Evolutionary conservation across 2,888 invertebrate genomes (phyloP).

Genomic region (Carpatolechia fugitivella): DNA sequence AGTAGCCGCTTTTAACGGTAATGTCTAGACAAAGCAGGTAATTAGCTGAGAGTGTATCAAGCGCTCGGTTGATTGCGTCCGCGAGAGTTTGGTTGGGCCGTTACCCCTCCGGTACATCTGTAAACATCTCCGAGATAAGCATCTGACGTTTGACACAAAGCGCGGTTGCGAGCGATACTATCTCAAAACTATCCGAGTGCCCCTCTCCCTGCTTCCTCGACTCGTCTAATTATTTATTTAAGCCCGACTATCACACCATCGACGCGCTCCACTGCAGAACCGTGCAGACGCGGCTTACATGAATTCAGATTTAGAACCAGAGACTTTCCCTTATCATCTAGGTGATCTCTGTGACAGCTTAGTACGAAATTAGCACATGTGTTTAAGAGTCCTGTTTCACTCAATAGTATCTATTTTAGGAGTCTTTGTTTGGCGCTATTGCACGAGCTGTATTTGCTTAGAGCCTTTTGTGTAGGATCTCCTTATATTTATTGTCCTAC

Average conservation of each 20-base stretch:
- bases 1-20: constrained; percentile 33
- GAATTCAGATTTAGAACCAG: constrained; percentile 68
- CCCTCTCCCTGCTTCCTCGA: constrained; percentile 55
- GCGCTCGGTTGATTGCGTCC: constrained; percentile 68
- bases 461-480: constrained; percentile 18
- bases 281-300: constrained; percentile 57
- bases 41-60: constrained; percentile 64
- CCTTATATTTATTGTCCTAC: constrained; percentile 29
- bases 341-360: constrained; percentile 61
- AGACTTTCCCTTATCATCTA: constrained; percentile 57
- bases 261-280: constrained; percentile 71
- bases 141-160: constrained; percentile 80
- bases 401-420: constrained; percentile 18
- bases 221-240: constrained; percentile 78
- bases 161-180: constrained; percentile 72
- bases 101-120: constrained; percentile 76
- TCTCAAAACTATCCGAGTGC: constrained; percentile 69
- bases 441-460: constrained; percentile 17
- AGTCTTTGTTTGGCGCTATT: constrained; percentile 14
- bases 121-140: constrained; percentile 74
- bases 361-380: constrained; percentile 45
- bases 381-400: constrained; percentile 30
- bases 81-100: constrained; percentile 60
- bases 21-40: constrained; percentile 51
- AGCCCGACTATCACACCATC: constrained; percentile 71